Base-by-base conservation (phyloP, 2,888 invertebrate species). In the Agrochola macilenta region DNA sequence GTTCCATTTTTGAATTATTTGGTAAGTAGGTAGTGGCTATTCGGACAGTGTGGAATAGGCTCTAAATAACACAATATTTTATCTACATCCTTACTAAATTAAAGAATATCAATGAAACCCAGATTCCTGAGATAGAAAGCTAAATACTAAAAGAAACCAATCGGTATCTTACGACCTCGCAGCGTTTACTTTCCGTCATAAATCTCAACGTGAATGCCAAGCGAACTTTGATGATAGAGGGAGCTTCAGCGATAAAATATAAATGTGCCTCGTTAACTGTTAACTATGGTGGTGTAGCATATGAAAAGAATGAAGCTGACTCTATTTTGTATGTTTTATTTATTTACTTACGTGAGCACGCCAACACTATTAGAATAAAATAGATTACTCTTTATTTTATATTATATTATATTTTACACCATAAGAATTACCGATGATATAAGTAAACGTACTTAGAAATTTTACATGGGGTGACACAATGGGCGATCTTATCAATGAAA, bases 131-230 rank as follows among this genome's bases (percentile, higher is more conserved):
- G 17, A 60, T 57, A 23, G 39, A 70, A 78, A 71, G 73, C 74
- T 76, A 66, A 75, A 69, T 78, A 74, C 64, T 83, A 78, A 57
- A 91, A 84, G 85, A 86, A 90, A 89, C 82, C 89, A 88, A 89
- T 89, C 77, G 77, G 83, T 88, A 88, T 87, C 84, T 86, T 84
- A 79, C 87, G 89, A 90, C 88, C 87, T 85, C 69, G 72, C 49
- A 74, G 75, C 89, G 86, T 91, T 91, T 90, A 92, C 64, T 89
- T 89, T 88, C 78, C 82, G 84, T 89, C 92, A 90, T 93, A 93
- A 93, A 93, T 91, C 90, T 86, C 85, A 82, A 86, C 90, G 90
- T 89, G 90, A 89, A 90, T 89, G 89, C 88, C 84, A 84, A 91
- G 89, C 89, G 86, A 89, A 90, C 89, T 91, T 92, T 93, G 90